phyloP scores from a whole-genome alignment of 2,888 invertebrate genomes.

The Drosophila tripunctata region DNA sequence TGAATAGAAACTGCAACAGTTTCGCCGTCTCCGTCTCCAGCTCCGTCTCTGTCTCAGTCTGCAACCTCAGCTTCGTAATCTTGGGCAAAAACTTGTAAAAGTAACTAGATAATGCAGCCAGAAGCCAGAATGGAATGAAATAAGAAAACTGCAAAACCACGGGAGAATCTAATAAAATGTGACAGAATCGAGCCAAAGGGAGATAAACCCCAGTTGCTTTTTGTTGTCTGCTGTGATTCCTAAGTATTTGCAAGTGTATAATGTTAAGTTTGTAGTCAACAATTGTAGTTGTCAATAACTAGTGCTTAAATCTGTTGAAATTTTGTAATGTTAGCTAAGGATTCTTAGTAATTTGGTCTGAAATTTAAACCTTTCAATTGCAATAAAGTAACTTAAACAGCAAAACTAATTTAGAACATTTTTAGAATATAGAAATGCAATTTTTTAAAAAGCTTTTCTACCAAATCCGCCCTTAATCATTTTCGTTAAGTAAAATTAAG shows the following conservation, averaged over 20 bases:
- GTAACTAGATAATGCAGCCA: conserved; percentile 68
- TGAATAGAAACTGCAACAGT: conserved; percentile 53
- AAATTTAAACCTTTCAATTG: too few species aligned
- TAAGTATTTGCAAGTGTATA: conserved; percentile 4
- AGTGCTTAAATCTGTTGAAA: background rate
- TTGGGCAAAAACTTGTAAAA: conserved; percentile 69
- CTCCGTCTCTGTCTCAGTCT: conserved; percentile 12
- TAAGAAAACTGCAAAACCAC: conserved; percentile 16
- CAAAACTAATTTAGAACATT: too few species aligned
- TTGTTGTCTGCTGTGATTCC: background rate
- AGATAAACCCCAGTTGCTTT: background rate
- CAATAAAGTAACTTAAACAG: too few species aligned
- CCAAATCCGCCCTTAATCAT: too few species aligned
- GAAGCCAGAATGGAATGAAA: conserved; percentile 35
- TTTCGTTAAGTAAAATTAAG: too few species aligned
- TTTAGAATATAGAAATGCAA: too few species aligned
- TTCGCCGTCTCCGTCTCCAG: conserved; percentile 4
- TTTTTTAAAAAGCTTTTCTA: too few species aligned
- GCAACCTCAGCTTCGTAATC: conserved; percentile 54
- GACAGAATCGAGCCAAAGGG: conserved; percentile 7
- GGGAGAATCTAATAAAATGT: conserved; percentile 36
- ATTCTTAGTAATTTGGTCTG: background rate
- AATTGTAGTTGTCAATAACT: conserved; percentile 1
- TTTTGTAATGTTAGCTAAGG: background rate
- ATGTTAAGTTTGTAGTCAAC: conserved; percentile 6